phyloP scores from a whole-genome alignment of 2,797 vertebrate genomes.

The Sparidentex hasta region DNA sequence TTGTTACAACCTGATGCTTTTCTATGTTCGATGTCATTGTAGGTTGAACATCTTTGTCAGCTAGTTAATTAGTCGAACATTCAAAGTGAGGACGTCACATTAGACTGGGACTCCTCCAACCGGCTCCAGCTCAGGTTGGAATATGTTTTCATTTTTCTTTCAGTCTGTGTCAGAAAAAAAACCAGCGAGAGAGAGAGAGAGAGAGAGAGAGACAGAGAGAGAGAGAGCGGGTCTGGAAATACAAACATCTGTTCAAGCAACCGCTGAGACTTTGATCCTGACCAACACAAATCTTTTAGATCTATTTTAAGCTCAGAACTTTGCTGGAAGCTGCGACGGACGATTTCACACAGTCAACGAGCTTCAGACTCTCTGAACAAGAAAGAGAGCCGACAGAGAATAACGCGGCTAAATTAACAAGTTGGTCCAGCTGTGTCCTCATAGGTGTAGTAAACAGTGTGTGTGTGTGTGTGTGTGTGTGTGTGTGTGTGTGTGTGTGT shows the following conservation, averaged over 20 bases:
- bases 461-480: neutral
- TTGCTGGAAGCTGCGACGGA: neutral
- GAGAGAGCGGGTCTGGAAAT: neutral
- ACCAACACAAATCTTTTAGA: neutral
- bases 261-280: neutral
- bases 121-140: neutral
- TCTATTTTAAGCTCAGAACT: neutral
- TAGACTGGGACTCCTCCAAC: neutral
- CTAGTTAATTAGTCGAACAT: too few relatives aligned
- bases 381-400: neutral
- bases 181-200: neutral
- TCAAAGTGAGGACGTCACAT: too few relatives aligned
- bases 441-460: neutral
- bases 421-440: neutral
- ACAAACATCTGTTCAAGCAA: neutral
- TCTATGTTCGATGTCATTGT: too few relatives aligned
- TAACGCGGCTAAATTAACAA: neutral
- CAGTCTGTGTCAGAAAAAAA: too few relatives aligned
- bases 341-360: neutral
- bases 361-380: neutral
- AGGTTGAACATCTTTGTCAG: too few relatives aligned
- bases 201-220: neutral
- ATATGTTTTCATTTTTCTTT: neutral
- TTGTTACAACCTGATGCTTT: too few relatives aligned
- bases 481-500: slow-evolving; percentile 3